Evolutionary conservation across 1,140 invertebrate genomes (phyloP).

Genomic region (Drosophila guanche): DNA sequence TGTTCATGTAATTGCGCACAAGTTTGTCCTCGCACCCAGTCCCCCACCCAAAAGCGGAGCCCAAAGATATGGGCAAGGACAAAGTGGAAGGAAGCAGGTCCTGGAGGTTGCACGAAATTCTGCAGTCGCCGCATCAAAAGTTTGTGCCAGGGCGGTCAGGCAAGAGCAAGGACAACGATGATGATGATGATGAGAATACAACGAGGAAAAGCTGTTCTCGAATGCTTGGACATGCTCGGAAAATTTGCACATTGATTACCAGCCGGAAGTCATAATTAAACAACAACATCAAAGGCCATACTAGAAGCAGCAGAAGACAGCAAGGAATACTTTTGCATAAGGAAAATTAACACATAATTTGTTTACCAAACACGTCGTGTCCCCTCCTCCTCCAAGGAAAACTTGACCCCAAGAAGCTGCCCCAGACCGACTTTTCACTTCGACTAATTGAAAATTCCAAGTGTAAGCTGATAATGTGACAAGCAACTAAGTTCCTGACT

Average conservation of each 20-base stretch:
- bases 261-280: slow-evolving; percentile 80
- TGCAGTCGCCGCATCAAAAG: slow-evolving; percentile 62
- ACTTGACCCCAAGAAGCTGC: slow-evolving; percentile 49
- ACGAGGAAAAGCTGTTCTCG: slow-evolving; percentile 51
- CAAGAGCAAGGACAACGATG: no score
- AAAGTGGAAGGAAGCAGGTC: neutral
- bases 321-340: slow-evolving; percentile 58
- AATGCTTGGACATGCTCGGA: slow-evolving; percentile 52
- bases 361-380: slow-evolving; percentile 75
- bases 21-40: slow-evolving; percentile 35
- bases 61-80: slow-evolving; percentile 1
- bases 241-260: slow-evolving; percentile 80
- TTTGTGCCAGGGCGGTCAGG: slow-evolving; percentile 16
- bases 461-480: slow-evolving; percentile 67
- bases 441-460: slow-evolving; percentile 78
- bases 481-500: slow-evolving; percentile 50
- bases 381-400: slow-evolving; percentile 12
- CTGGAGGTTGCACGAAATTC: slow-evolving; percentile 65
- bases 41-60: slow-evolving; percentile 1
- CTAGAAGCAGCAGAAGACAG: neutral
- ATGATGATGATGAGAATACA: slow-evolving; percentile 24
- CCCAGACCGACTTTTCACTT: slow-evolving; percentile 44
- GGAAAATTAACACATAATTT: slow-evolving; percentile 78
- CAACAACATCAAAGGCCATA: slow-evolving; percentile 47
- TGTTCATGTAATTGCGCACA: slow-evolving; percentile 76